A percentile compares a stretch with the other conserved stretches of the same genome.
Evolutionary conservation across 2,797 vertebrate genomes (phyloP).

Genomic region (Enteromius mattozi): DNA sequence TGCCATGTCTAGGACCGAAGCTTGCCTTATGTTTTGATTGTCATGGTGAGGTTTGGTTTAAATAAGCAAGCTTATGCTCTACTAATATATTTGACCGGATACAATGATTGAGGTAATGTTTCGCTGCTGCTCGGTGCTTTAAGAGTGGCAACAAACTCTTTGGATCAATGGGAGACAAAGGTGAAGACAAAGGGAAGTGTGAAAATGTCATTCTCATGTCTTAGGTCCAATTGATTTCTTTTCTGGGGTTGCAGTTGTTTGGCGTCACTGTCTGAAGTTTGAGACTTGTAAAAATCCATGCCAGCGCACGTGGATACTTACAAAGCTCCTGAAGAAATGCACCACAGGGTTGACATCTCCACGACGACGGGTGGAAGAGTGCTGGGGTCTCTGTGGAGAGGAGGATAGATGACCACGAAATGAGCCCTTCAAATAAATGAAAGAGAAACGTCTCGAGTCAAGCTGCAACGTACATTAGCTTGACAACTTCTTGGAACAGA

Average conservation of each 20-base stretch:
- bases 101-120: not conserved
- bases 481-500: not conserved
- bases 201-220: conserved; percentile 25
- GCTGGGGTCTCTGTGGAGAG: conserved; percentile 74
- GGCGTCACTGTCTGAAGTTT: not conserved
- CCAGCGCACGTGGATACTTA: conserved; percentile 64
- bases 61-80: not conserved
- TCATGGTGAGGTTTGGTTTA: not conserved
- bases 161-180: not conserved
- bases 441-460: conserved; percentile 10
- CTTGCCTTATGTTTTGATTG: not conserved
- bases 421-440: conserved; percentile 73
- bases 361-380: conserved; percentile 74
- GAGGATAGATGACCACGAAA: conserved; percentile 80
- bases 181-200: conserved; percentile 11
- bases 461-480: not conserved
- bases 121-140: not conserved
- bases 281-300: not conserved
- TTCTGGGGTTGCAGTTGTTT: not conserved
- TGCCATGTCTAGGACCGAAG: conserved; percentile 4
- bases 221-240: not conserved
- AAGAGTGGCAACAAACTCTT: not conserved
- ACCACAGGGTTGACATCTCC: conserved; percentile 80
- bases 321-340: conserved; percentile 84
- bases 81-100: not conserved